Evolutionary conservation across 2,113 vertebrate genomes (phyloP).

Genomic region (Labeo catla): DNA sequence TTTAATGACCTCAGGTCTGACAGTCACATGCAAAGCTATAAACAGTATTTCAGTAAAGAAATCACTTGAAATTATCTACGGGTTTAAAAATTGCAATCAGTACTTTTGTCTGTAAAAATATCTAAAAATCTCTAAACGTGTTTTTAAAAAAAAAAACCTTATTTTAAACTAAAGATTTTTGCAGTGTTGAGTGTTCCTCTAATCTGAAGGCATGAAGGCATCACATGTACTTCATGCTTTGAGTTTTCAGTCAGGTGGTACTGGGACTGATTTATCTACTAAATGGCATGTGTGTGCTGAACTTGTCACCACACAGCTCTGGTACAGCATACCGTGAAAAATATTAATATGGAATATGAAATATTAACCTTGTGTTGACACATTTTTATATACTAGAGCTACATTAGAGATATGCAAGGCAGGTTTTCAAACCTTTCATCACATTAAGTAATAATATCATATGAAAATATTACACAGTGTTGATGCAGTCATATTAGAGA

Average conservation of each 20-base stretch:
- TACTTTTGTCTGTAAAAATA: neutral
- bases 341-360: slow-evolving; percentile 41
- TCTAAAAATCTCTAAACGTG: neutral
- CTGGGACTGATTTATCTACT: slow-evolving; percentile 34
- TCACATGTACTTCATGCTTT: slow-evolving; percentile 28
- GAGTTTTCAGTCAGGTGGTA: slow-evolving; percentile 35
- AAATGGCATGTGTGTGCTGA: slow-evolving; percentile 19
- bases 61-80: neutral
- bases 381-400: neutral
- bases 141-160: neutral
- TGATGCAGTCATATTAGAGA: neutral
- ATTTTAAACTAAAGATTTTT: neutral
- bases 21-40: neutral
- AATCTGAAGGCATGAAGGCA: slow-evolving; percentile 8
- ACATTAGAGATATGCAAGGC: neutral
- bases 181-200: neutral
- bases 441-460: neutral
- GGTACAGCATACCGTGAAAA: slow-evolving; percentile 19
- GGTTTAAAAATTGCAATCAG: neutral
- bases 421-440: slow-evolving; percentile 36
- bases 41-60: neutral
- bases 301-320: slow-evolving; percentile 19
- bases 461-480: neutral
- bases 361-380: slow-evolving; percentile 3
- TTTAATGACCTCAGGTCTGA: slow-evolving; percentile 10